Base-by-base conservation (phyloP, 2,888 invertebrate species). In the Hedychridium roseum region DNA sequence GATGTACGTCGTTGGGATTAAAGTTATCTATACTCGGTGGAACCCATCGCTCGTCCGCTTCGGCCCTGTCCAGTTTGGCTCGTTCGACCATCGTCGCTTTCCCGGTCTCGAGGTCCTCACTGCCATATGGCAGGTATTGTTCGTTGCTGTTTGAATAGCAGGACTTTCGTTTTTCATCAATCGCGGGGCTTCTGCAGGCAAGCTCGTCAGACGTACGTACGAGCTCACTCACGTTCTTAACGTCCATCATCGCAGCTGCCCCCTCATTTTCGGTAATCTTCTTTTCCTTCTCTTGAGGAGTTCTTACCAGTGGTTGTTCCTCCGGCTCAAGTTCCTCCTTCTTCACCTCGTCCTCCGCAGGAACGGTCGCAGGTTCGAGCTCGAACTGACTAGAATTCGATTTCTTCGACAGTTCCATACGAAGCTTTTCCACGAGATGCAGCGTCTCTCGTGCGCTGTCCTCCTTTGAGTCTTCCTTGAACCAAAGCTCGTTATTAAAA, bases 391-490 rank as follows among this genome's bases (percentile, higher is more conserved):
- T 84, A 27, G 82, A 72, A 42, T 81, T 82, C 12, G 86, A 84
- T 75, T 88, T 89, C 71, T 89, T 88, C 21, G 82, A 82, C 65
- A 90, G 81, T 69, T 88, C 87, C 84, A 88, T 85, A 37, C 93
- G 83, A 12, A 94, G 80, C 70, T 94, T 91, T 70, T 93, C 91
- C 2, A 94, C 90, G 18, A 94, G 82, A 79, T 92, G 89, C 50
- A 91, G 80, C 0, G 94, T 94, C 74, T 92, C 93, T 54, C 90
- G 84, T 0, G 90, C 90, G 63, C 90, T 90, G 66, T 90, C 90
- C 74, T 93, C 93, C 71, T 90, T 90, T 2, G 89, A 86, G 71
- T 91, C 90, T 70, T 90, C 90, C 70, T 89, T 88, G 69, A 89
- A 87, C 55, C 89, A 80, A 68, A 86, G 82, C 56, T 87, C 86